Conservation (phyloP, 2,888 invertebrate genomes). For the Eurytoma adleriae region DNA sequence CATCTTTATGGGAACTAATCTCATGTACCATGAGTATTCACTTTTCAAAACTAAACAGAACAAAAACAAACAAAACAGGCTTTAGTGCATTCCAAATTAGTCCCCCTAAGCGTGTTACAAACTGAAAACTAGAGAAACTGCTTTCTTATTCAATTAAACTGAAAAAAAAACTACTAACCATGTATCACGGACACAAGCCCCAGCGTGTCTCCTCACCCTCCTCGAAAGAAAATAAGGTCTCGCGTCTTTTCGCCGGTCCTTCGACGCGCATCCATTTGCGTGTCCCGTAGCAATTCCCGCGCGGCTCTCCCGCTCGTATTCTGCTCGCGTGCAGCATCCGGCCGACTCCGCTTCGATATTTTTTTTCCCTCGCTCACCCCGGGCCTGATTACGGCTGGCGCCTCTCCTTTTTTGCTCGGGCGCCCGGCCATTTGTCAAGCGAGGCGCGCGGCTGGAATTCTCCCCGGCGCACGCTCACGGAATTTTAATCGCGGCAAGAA, state of each 20-base stretch:
- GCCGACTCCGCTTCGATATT: conserved; percentile 24
- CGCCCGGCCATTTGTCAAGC: conserved; percentile 39
- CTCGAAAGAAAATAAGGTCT: too few species aligned
- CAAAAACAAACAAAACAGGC: too few species aligned
- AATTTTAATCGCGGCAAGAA: conserved; percentile 35
- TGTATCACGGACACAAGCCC: too few species aligned
- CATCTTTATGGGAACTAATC: too few species aligned
- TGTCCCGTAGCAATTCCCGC: conserved; percentile 18
- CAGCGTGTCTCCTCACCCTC: too few species aligned
- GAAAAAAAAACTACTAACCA: too few species aligned
- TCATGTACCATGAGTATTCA: too few species aligned
- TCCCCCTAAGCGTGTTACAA: too few species aligned
- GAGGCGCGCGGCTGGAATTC: conserved; percentile 15
- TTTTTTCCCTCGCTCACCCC: background rate
- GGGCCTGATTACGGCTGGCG: conserved; percentile 10
- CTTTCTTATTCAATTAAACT: too few species aligned
- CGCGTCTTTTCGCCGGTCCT: background rate
- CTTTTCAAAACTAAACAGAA: too few species aligned
- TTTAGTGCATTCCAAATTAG: too few species aligned
- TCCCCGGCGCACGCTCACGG: conserved; percentile 7
- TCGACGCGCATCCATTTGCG: conserved; percentile 32
- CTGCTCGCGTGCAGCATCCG: conserved; percentile 22
- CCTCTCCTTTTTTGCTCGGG: conserved; percentile 16
- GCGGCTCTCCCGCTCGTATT: conserved; percentile 3
- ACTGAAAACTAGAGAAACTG: too few species aligned